Conservation (phyloP, 2,888 invertebrate genomes). For the Marronus borbonicus region DNA sequence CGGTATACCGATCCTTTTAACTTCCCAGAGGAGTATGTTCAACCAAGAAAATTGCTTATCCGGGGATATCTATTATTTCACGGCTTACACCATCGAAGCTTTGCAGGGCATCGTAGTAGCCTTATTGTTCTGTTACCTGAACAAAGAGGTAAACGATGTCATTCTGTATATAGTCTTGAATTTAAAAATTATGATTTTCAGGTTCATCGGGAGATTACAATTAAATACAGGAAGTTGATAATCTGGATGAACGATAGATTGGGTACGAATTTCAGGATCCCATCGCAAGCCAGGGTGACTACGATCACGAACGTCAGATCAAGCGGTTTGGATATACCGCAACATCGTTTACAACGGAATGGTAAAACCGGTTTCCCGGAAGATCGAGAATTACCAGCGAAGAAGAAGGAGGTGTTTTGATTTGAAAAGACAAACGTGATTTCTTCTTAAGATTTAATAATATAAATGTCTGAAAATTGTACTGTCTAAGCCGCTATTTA, state of each 20-base stretch:
- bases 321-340: slow-evolving; percentile 3
- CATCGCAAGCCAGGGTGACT: slow-evolving; percentile 30
- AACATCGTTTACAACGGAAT: neutral
- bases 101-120: slow-evolving; percentile 78
- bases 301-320: slow-evolving; percentile 47
- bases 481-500: too few species aligned
- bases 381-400: neutral
- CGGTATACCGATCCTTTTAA: slow-evolving; percentile 79
- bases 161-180: neutral
- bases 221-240: slow-evolving; percentile 30
- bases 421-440: too few species aligned
- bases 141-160: slow-evolving; percentile 72
- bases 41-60: slow-evolving; percentile 69
- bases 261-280: slow-evolving; percentile 26
- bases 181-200: neutral
- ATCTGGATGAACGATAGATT: slow-evolving; percentile 37
- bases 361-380: neutral
- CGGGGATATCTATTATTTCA: slow-evolving; percentile 75
- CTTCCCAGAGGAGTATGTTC: slow-evolving; percentile 73
- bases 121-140: slow-evolving; percentile 78
- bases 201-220: slow-evolving; percentile 48
- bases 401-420: neutral
- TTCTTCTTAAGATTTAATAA: too few species aligned
- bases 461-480: too few species aligned
- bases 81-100: slow-evolving; percentile 75